phyloP scores from a whole-genome alignment of 2,888 invertebrate genomes.

The Dromius quadrimaculatus region DNA sequence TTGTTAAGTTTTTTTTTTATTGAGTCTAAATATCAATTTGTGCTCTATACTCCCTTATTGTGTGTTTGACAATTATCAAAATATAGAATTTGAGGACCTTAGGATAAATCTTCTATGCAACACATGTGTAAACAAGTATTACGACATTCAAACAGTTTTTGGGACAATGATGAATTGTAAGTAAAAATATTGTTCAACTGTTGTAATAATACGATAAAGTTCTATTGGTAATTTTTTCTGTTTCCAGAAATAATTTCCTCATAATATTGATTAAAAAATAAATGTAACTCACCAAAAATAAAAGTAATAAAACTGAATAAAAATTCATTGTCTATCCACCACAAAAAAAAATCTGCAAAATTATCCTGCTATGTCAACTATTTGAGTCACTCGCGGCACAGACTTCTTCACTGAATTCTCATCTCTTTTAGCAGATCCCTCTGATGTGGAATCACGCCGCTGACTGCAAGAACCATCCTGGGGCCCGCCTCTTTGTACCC shows the following conservation, averaged over 20 bases:
- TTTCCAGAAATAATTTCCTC: background rate
- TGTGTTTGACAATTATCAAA: too few species aligned
- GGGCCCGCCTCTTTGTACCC: constrained; percentile 50
- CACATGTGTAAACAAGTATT: too few species aligned
- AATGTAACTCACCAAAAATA: constrained; percentile 43
- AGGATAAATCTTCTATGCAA: too few species aligned
- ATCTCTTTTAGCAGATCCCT: constrained; percentile 9
- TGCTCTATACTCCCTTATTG: too few species aligned
- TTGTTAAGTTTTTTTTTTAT: too few species aligned
- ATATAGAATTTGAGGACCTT: too few species aligned
- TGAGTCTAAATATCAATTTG: too few species aligned
- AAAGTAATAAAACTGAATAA: constrained; percentile 20
- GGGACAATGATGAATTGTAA: too few species aligned
- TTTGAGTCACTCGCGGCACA: constrained; percentile 17
- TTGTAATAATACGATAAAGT: too few species aligned
- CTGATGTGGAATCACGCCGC: constrained; percentile 31
- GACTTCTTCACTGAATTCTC: constrained; percentile 18
- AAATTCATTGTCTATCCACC: constrained; percentile 21
- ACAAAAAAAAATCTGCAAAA: background rate
- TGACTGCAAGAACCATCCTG: constrained; percentile 45
- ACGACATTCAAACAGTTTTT: too few species aligned
- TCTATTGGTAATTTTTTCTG: background rate
- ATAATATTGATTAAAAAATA: background rate
- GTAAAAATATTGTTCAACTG: too few species aligned
- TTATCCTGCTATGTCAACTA: background rate